These are phyloP conservation scores for Protosalanx chinensis DNA, from an alignment of 2,797 vertebrate species.

Conservation along the genomic window DNA sequence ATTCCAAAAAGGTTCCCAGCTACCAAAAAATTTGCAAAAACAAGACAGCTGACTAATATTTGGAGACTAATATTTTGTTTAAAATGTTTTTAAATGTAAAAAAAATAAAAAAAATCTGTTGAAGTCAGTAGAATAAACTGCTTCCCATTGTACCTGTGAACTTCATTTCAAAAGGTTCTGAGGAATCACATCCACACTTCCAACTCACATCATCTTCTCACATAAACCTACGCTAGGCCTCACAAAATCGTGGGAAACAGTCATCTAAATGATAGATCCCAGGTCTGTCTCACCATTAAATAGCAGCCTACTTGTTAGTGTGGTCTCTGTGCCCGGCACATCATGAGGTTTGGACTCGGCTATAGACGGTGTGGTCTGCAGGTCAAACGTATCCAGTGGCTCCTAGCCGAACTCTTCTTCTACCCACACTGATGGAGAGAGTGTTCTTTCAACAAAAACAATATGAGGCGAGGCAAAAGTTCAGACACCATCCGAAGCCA, in stretches of 20 bases:
- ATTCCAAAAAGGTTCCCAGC: neutral
- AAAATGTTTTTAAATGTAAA: no score
- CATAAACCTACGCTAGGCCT: constrained; percentile 19
- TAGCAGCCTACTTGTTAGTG: constrained; percentile 44
- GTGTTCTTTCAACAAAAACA: constrained; percentile 53
- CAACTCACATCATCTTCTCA: constrained; percentile 22
- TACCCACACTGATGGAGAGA: constrained; percentile 42
- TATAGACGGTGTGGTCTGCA: constrained; percentile 46
- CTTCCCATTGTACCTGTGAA: neutral
- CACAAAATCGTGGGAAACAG: constrained; percentile 48
- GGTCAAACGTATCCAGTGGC: constrained; percentile 60
- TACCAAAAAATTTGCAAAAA: neutral
- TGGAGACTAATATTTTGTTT: neutral
- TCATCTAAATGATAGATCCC: constrained; percentile 44
- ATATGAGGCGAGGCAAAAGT: constrained; percentile 31
- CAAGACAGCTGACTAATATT: no score
- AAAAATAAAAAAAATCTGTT: no score
- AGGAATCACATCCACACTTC: constrained; percentile 23
- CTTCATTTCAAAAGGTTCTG: neutral
- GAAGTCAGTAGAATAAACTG: neutral
- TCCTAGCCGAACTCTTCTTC: constrained; percentile 30
- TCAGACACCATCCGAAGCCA: constrained; percentile 14
- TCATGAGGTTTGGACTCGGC: constrained; percentile 52
- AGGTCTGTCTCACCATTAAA: constrained; percentile 42
- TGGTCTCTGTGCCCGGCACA: constrained; percentile 44